These are phyloP conservation scores for Pristionchus pacificus DNA, from an alignment of 1,140 invertebrate genomes.

Conservation along the genomic window DNA sequence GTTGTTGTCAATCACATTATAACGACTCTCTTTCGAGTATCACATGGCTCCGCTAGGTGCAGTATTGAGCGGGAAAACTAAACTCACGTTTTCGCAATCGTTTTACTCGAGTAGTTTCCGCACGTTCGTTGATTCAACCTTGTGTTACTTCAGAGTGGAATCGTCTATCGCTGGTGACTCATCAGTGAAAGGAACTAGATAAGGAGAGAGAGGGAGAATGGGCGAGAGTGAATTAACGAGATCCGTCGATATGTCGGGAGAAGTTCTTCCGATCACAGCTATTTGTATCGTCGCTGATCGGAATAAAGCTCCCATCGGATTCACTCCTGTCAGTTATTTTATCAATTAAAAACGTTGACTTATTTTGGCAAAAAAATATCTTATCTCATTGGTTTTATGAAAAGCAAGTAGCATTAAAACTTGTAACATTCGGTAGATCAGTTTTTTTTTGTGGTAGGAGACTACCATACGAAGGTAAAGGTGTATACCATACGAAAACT, in stretches of 20 bases:
- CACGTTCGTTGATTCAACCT: no score
- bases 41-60: no score
- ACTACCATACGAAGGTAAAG: background rate
- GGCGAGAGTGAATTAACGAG: background rate
- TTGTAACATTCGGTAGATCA: background rate
- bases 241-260: background rate
- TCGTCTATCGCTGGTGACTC: no score
- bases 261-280: constrained; percentile 23
- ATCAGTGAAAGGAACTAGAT: no score
- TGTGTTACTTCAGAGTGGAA: no score
- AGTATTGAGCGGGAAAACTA: no score
- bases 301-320: constrained; percentile 28
- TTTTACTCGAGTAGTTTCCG: no score
- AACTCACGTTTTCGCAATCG: no score
- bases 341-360: background rate
- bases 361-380: background rate
- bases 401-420: background rate
- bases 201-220: no score
- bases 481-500: no score
- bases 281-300: constrained; percentile 35
- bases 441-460: background rate
- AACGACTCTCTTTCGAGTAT: no score
- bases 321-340: constrained; percentile 29
- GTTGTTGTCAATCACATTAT: no score
- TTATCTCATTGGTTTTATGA: background rate